phyloP scores from a whole-genome alignment of 2,888 invertebrate genomes.

The Biston betularia region DNA sequence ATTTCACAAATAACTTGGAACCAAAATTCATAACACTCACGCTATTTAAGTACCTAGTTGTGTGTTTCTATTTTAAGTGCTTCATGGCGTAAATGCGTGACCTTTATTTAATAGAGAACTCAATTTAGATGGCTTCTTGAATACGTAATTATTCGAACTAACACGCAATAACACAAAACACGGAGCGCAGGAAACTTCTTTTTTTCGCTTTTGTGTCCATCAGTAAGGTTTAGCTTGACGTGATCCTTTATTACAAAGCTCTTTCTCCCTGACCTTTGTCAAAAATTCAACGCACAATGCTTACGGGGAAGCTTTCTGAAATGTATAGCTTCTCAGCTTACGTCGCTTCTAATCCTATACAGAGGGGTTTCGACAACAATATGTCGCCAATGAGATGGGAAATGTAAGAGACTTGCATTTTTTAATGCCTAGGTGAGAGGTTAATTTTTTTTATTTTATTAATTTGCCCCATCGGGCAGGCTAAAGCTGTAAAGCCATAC shows the following conservation, averaged over 20 bases:
- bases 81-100: constrained; percentile 1
- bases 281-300: neutral
- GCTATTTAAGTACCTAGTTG: neutral
- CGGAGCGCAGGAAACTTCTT: neutral
- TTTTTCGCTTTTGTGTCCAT: neutral
- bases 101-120: constrained; percentile 4
- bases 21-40: neutral
- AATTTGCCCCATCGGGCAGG: no score
- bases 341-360: neutral
- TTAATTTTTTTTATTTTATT: no score
- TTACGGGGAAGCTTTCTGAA: constrained; percentile 1
- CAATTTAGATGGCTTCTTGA: constrained; percentile 1
- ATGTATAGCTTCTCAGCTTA: neutral
- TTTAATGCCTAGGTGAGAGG: no score
- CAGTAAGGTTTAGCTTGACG: neutral
- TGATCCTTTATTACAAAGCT: neutral
- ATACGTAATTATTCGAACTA: neutral
- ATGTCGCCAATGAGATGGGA: no score
- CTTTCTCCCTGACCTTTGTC: neutral
- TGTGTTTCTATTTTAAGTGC: neutral
- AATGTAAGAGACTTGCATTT: no score
- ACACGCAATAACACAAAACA: constrained; percentile 3
- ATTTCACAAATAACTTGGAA: neutral
- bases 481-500: no score
- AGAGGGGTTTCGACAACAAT: neutral